Evolutionary conservation across 2,888 invertebrate species (phyloP).

Genomic region (Leistus spinibarbis): DNA sequence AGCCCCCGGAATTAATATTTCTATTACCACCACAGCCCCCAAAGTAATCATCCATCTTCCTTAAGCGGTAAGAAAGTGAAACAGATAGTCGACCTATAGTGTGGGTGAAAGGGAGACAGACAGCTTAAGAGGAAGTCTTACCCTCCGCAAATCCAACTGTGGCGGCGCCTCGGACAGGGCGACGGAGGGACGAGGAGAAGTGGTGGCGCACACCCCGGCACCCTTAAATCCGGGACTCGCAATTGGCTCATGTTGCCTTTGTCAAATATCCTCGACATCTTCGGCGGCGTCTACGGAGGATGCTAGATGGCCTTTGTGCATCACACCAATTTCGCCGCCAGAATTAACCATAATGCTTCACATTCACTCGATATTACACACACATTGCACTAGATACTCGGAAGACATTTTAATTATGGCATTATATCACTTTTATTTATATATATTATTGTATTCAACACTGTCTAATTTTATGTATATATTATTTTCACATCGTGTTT

Average conservation of each 20-base stretch:
- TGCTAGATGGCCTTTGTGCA: not conserved
- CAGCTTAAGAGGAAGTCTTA: conserved; percentile 56
- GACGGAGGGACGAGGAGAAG: conserved; percentile 58
- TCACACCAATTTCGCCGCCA: conserved; percentile 19
- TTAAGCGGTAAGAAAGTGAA: no score
- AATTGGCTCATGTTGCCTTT: conserved; percentile 60
- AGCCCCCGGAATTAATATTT: no score
- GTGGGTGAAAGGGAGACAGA: not conserved
- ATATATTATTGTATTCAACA: no score
- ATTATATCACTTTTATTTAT: not conserved
- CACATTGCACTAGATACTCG: not conserved
- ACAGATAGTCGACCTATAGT: no score
- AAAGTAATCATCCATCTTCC: no score
- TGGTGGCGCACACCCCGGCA: conserved; percentile 58
- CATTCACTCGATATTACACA: not conserved
- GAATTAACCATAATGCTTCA: not conserved
- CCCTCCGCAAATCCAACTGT: conserved; percentile 80
- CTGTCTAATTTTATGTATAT: no score
- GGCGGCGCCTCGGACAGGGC: conserved; percentile 67
- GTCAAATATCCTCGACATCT: conserved; percentile 21
- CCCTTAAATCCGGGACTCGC: conserved; percentile 72
- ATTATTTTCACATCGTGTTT: no score
- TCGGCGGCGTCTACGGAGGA: not conserved
- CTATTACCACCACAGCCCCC: no score
- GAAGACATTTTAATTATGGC: not conserved